These are phyloP conservation scores for Papilio machaon DNA, from an alignment of 1,140 invertebrate species.

Conservation along the genomic window DNA sequence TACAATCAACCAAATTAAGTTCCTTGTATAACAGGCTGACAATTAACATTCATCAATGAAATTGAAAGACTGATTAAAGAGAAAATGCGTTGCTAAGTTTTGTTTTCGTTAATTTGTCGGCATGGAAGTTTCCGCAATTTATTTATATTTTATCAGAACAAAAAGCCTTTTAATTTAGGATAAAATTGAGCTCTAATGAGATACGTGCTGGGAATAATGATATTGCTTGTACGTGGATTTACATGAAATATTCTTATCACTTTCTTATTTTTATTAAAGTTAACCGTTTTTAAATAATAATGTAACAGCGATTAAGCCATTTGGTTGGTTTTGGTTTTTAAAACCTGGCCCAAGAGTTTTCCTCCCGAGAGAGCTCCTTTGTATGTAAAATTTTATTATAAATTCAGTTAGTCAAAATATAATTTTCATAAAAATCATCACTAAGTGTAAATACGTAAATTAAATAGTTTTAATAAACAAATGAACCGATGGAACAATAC, in stretches of 20 bases:
- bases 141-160: slow-evolving; percentile 22
- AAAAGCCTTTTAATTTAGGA: slow-evolving; percentile 27
- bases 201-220: slow-evolving; percentile 5
- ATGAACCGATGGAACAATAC: background rate
- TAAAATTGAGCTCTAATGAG: slow-evolving; percentile 18
- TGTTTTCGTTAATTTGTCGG: slow-evolving; percentile 10
- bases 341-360: background rate
- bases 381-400: background rate
- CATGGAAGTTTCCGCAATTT: background rate
- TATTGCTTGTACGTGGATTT: background rate
- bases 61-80: slow-evolving; percentile 19
- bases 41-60: slow-evolving; percentile 17
- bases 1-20: slow-evolving; percentile 12
- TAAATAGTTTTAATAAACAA: background rate
- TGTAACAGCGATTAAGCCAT: background rate
- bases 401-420: background rate
- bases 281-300: background rate
- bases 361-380: background rate
- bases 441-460: background rate
- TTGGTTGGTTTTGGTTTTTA: too few species aligned
- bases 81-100: background rate
- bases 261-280: background rate
- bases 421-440: background rate
- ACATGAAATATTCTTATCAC: background rate
- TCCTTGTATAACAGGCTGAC: background rate